phyloP scores from a whole-genome alignment of 1,140 invertebrate genomes.

The Frieseomelitta varia region DNA sequence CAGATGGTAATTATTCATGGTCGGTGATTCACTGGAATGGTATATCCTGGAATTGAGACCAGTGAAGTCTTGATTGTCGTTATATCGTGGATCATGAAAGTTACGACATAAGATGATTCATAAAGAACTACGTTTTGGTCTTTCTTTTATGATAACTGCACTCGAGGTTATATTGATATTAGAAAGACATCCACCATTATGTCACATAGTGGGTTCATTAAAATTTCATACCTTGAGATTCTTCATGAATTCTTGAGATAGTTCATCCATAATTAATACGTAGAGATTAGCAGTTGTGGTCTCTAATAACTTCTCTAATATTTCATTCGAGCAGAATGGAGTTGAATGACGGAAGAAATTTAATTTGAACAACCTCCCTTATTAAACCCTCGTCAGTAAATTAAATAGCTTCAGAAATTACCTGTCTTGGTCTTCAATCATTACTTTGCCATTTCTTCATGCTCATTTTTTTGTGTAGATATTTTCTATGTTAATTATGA shows the following conservation, averaged over 20 bases:
- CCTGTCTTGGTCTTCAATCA: neutral
- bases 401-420: neutral
- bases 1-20: conserved; percentile 55
- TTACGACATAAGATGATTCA: neutral
- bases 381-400: neutral
- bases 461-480: no score
- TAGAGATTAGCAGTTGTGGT: neutral
- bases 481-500: no score
- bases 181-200: neutral
- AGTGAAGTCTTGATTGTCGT: conserved; percentile 7
- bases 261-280: neutral
- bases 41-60: conserved; percentile 57
- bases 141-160: neutral
- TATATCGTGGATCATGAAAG: neutral
- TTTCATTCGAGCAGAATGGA: neutral
- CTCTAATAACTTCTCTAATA: neutral
- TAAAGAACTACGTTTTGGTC: no score
- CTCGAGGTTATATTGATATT: neutral
- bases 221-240: neutral
- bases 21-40: conserved; percentile 58
- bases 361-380: no score
- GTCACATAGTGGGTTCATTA: neutral
- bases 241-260: neutral
- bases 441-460: neutral
- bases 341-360: neutral